Evolutionary conservation across 2,797 vertebrate genomes (phyloP).

Genomic region (Syngnathus acus): DNA sequence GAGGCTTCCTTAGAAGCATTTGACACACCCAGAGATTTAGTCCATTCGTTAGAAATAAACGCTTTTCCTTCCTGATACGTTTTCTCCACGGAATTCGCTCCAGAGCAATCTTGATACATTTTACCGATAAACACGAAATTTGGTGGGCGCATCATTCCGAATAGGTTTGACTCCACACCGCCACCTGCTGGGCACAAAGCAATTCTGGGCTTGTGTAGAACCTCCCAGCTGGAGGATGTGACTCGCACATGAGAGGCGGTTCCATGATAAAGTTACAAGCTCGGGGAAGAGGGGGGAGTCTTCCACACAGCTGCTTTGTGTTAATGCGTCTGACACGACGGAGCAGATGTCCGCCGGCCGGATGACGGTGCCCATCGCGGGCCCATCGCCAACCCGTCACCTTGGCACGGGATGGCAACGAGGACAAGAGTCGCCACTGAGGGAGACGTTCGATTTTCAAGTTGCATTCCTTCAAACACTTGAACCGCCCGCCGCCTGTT

Average conservation of each 20-base stretch:
- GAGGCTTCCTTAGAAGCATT: not conserved
- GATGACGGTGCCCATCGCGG: not conserved
- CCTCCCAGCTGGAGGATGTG: not conserved
- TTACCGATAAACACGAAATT: not conserved
- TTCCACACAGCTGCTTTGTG: not conserved
- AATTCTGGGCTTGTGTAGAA: not conserved
- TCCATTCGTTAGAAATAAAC: not conserved
- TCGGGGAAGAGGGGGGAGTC: not conserved
- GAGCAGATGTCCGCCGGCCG: not conserved
- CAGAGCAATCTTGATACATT: not conserved
- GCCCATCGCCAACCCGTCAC: not conserved
- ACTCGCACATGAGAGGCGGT: not conserved
- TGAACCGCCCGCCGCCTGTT: not conserved
- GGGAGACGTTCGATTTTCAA: not conserved
- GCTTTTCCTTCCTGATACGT: not conserved
- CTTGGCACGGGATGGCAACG: not conserved
- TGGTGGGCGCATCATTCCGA: not conserved
- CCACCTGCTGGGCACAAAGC: not conserved
- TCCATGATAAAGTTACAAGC: constrained; percentile 4
- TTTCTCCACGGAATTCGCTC: not conserved
- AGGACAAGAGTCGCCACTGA: not conserved
- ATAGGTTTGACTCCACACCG: not conserved
- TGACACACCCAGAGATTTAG: constrained; percentile 1
- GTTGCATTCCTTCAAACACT: not conserved
- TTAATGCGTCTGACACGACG: not conserved